These are phyloP conservation scores for Nezara viridula DNA, from an alignment of 2,888 invertebrate species.

Conservation along the genomic window DNA sequence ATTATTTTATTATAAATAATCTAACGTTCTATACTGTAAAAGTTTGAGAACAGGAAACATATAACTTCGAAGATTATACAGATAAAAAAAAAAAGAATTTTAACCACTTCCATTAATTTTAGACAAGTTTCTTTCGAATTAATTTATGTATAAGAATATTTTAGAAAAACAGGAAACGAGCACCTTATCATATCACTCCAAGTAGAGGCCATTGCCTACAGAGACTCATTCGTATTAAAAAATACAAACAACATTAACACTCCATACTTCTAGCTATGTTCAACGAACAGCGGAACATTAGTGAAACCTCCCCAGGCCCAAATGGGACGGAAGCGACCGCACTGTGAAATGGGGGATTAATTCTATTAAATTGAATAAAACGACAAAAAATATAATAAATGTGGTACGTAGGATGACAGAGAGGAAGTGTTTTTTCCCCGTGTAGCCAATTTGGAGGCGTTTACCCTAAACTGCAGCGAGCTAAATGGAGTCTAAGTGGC, in stretches of 20 bases:
- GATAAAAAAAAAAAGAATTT: too few relatives aligned
- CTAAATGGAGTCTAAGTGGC: constrained; percentile 18
- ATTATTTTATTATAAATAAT: too few relatives aligned
- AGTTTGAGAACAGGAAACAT: too few relatives aligned
- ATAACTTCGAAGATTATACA: too few relatives aligned
- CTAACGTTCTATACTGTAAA: too few relatives aligned
- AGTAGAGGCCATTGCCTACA: too few relatives aligned
- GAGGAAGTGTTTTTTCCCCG: constrained; percentile 16
- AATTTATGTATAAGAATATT: too few relatives aligned
- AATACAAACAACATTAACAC: not conserved
- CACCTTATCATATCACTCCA: too few relatives aligned
- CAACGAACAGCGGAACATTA: not conserved
- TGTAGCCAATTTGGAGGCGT: constrained; percentile 35
- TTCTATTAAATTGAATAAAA: constrained; percentile 32
- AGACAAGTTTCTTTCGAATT: too few relatives aligned
- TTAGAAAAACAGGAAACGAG: too few relatives aligned
- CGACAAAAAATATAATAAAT: constrained; percentile 10
- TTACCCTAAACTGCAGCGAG: constrained; percentile 41
- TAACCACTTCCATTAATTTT: too few relatives aligned
- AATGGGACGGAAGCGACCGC: constrained; percentile 3
- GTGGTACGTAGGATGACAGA: constrained; percentile 1
- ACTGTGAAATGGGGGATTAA: not conserved
- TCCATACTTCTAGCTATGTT: not conserved
- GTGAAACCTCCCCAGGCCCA: not conserved
- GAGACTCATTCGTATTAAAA: not conserved